These are phyloP conservation scores for Zeus faber DNA, from an alignment of 2,113 vertebrate genomes.

Conservation along the genomic window DNA sequence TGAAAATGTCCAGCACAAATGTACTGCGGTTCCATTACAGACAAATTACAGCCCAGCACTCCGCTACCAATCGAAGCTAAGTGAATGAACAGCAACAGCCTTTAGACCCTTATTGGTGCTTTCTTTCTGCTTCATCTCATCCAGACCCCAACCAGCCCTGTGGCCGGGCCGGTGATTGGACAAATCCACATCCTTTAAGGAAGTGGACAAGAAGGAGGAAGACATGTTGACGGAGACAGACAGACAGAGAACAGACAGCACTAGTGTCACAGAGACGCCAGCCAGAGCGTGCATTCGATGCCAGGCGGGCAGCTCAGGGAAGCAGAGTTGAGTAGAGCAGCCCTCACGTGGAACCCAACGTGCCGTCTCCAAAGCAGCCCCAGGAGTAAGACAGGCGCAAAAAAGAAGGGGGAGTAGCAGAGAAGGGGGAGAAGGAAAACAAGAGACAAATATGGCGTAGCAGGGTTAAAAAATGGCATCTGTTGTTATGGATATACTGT, in stretches of 20 bases:
- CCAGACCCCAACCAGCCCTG: background rate
- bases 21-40: conserved; percentile 31
- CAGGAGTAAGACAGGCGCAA: conserved; percentile 12
- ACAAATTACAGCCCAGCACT: conserved; percentile 23
- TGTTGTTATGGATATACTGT: no score
- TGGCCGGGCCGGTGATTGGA: conserved; percentile 5
- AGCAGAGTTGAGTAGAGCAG: background rate
- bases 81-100: conserved; percentile 26
- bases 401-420: background rate
- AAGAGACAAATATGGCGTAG: no score
- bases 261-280: background rate
- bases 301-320: conserved; percentile 29
- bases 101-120: conserved; percentile 6
- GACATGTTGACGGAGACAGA: background rate
- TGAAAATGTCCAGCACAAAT: conserved; percentile 32
- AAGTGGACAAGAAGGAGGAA: conserved; percentile 4
- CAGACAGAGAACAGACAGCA: background rate
- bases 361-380: conserved; percentile 37
- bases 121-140: background rate
- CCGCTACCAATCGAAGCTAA: conserved; percentile 47
- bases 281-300: conserved; percentile 16
- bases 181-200: conserved; percentile 3
- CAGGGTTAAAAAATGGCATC: no score
- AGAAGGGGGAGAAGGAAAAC: background rate
- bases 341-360: conserved; percentile 59